Base-by-base conservation (phyloP, 2,797 vertebrate species). In the Denticeps clupeoides region DNA sequence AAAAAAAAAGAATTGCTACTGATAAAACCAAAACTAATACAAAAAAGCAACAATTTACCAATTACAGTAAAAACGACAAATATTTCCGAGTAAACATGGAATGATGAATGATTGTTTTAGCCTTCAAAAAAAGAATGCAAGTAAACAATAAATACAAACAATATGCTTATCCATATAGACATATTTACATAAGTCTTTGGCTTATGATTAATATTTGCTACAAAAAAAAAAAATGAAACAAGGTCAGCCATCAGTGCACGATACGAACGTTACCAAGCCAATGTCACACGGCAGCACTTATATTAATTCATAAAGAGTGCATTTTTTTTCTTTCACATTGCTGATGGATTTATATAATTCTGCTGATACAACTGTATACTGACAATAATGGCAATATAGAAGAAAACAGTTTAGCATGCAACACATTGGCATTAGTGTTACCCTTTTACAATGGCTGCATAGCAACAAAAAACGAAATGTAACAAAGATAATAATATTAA, bases 131-230 rank as follows among this genome's bases (percentile, higher is more conserved):
- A 47, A 85, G 82, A 89, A 93, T 87, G 88, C 84, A 84, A 87
- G 84, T 90, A 90, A 95, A 91, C 85, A 93, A 99, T 97, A 97
- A 97, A 99, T 99, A 96, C 89, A 91, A 90, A 86, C 80, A 78
- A 82, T 87, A 91, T 95, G 92, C 91, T 94, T 93, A 86, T 90
- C 85, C 80, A 71, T 97, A 95, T 95, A 89, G 86, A 96, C 92
- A 96, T 97, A 97, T 99, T 91, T 97, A 99, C 93, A 99, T 78
- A 85, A 91, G 81, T 99, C 94, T 99, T 99, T 99, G 94, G 94
- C 92, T 93, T 97, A 91, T 92, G 89, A 87, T 85, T 82, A 84
- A 86, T 82, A 80, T 87, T 68, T 79, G 82, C 84, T 88, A 82
- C 75, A 72, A 77, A 80, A 76, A 65, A 65, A 85, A 76, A 82